Base-by-base conservation (phyloP, 2,797 vertebrate species). In the Emys orbicularis region DNA sequence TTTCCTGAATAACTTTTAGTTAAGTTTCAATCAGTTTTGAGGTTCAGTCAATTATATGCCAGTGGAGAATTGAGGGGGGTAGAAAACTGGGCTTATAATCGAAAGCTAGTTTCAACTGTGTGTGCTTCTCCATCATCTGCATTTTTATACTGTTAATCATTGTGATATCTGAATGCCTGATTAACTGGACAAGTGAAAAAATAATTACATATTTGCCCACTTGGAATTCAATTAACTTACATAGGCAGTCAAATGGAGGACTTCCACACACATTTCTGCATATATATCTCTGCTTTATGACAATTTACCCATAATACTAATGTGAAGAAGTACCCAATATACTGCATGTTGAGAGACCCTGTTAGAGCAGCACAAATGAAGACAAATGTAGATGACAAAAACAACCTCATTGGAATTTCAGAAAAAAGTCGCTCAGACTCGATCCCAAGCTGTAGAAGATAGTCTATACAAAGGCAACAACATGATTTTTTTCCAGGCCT, bases 31-130 rank as follows among this genome's bases (percentile, higher is more conserved):
- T 87, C 21, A 65, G 0, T 87, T 92, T 87, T 80, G 5, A 1
- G 83, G 74, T 84, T 90, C 29, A n/a, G 44, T 80, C 37, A 72
- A 57, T 89, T 89, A 41, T 90, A 52, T 91, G 92, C 34, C 34
- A 68, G 61, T 80, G 34, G 50, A 53, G 89, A 59, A 87, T n/a
- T 92, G 89, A 91, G 87, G 50, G 47, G 18, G 94, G 88, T 82
- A 37, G 37, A 41, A 72, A 41, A 41, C 21, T 23, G n/a, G 37
- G 37, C 68, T 72, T 41, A 72, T 41, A 41, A 23, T 41, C 9
- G 47, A 83, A 95, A 94, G 90, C 83, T 91, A 88, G 54, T 79
- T 95, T 34, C 77, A 61, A 9, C 74, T 90, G n/a, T 74, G 81
- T 2, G 23, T 90, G 29, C 72, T 41, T 83, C 0, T 0, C 4